Conservation (phyloP, 2,888 invertebrate species). For the Xiphydria camelus region DNA sequence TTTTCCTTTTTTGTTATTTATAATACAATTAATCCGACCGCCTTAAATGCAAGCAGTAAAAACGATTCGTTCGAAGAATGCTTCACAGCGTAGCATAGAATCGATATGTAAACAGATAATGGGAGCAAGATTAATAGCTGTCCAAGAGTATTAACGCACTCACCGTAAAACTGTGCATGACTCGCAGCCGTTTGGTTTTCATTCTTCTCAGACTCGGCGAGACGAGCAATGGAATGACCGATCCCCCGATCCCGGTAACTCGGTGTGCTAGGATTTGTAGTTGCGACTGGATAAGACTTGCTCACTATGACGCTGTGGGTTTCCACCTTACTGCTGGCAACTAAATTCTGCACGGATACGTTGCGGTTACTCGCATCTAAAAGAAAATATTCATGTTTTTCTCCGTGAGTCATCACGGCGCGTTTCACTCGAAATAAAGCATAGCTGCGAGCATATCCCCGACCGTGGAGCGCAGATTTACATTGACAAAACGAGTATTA, state of each 20-base stretch:
- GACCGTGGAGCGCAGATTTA: conserved; percentile 13
- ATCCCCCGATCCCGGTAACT: conserved; percentile 45
- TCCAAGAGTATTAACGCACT: too few species aligned
- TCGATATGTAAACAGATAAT: too few species aligned
- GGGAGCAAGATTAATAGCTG: too few species aligned
- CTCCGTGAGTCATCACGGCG: conserved; percentile 9
- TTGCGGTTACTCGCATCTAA: conserved; percentile 46
- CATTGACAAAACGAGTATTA: conserved; percentile 10
- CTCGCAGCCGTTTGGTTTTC: conserved; percentile 39
- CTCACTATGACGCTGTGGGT: conserved; percentile 64
- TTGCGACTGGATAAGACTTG: conserved; percentile 54
- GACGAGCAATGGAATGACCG: conserved; percentile 48
- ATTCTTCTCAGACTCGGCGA: conserved; percentile 47
- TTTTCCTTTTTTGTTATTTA: too few species aligned
- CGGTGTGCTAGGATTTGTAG: conserved; percentile 45
- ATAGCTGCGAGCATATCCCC: not conserved
- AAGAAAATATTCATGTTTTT: conserved; percentile 16
- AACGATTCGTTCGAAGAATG: too few species aligned
- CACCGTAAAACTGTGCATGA: conserved; percentile 51
- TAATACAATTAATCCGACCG: too few species aligned
- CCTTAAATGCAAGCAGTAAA: too few species aligned
- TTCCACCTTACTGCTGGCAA: conserved; percentile 48
- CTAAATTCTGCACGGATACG: conserved; percentile 45
- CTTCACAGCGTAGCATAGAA: too few species aligned
- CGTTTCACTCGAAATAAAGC: conserved; percentile 10